phyloP scores from a whole-genome alignment of 1,140 invertebrate species.

The Anastrepha ludens region DNA sequence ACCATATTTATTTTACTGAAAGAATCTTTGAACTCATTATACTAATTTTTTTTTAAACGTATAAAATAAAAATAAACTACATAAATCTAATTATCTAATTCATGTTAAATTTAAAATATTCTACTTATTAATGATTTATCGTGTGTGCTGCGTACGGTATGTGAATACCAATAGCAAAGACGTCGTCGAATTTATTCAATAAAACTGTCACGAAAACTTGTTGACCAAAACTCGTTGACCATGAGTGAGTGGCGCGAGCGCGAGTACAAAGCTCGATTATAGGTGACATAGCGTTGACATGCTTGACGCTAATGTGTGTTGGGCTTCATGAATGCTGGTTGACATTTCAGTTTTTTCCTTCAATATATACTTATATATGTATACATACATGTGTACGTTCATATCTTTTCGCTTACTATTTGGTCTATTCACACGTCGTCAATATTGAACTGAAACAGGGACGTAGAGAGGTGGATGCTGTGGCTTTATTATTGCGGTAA shows the following conservation, averaged over 20 bases:
- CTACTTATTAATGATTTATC: constrained; percentile 42
- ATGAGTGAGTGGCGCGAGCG: background rate
- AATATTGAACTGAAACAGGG: background rate
- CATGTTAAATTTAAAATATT: constrained; percentile 28
- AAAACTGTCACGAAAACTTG: constrained; percentile 51
- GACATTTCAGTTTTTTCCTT: constrained; percentile 4
- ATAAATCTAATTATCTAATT: constrained; percentile 26
- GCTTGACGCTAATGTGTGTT: background rate
- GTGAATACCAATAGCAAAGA: constrained; percentile 27
- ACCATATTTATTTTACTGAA: no score
- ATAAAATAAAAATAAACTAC: background rate
- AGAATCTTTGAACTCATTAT: no score
- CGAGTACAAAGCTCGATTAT: background rate
- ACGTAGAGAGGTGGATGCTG: background rate
- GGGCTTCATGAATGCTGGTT: background rate
- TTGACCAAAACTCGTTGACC: constrained; percentile 48
- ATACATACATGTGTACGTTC: no score
- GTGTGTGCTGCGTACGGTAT: background rate
- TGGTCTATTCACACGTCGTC: background rate
- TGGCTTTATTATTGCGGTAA: background rate
- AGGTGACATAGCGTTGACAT: background rate
- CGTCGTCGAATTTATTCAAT: constrained; percentile 48
- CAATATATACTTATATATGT: no score
- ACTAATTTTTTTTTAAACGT: no score
- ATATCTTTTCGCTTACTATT: background rate